Evolutionary conservation across 1,140 invertebrate genomes (phyloP).

Genomic region (Periplaneta americana): DNA sequence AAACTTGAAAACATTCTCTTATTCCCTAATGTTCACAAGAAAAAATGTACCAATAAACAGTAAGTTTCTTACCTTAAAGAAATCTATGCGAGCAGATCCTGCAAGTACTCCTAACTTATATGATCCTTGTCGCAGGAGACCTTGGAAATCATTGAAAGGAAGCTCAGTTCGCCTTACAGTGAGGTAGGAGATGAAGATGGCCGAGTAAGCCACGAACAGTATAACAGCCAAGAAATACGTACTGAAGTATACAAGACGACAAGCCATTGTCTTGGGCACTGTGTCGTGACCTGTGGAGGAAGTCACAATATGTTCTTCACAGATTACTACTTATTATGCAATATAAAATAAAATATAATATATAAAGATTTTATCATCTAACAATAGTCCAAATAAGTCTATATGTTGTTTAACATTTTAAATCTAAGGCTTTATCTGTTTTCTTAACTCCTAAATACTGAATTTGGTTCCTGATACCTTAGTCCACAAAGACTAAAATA

Average conservation of each 20-base stretch:
- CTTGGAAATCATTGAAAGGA: background rate
- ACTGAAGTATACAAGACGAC: background rate
- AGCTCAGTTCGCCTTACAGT: background rate
- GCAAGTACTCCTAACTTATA: constrained; percentile 1
- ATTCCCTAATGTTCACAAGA: too few species aligned
- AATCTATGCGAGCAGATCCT: background rate
- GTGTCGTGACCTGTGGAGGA: background rate
- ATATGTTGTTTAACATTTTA: too few species aligned
- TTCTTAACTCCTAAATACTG: too few species aligned
- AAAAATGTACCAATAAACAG: too few species aligned
- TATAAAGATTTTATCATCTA: too few species aligned
- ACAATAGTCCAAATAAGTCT: too few species aligned
- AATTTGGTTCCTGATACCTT: too few species aligned
- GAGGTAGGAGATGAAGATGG: background rate
- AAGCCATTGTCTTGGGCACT: background rate
- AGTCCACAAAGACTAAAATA: too few species aligned
- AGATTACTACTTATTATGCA: background rate
- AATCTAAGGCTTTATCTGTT: too few species aligned
- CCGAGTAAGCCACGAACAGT: background rate
- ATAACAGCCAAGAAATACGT: background rate
- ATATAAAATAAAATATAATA: too few species aligned
- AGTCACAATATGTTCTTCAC: too few species aligned
- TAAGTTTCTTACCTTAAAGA: constrained; percentile 3
- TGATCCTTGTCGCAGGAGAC: background rate
- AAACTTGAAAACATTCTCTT: too few species aligned